A percentile compares a stretch with the other conserved stretches of the same genome.
phyloP scores from a whole-genome alignment of 2,888 invertebrate genomes.

The Bimastos eiseni region DNA sequence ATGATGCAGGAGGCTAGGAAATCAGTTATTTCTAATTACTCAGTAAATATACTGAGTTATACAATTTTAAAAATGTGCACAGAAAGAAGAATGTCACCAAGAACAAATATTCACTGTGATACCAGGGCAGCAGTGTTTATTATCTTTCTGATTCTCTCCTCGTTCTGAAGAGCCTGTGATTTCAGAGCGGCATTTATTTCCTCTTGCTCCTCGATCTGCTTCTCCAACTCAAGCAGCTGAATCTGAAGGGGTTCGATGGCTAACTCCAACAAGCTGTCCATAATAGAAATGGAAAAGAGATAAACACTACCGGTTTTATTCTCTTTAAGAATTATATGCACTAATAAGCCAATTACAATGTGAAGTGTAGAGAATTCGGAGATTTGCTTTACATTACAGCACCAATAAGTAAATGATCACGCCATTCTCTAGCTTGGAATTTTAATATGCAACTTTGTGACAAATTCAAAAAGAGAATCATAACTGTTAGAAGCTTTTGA shows the following conservation, averaged over 20 bases:
- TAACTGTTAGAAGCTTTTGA: not conserved
- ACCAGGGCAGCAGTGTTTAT: not conserved
- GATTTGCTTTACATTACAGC: not conserved
- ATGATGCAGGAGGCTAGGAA: not conserved
- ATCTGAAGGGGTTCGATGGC: slow-evolving; percentile 6
- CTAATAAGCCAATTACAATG: no score
- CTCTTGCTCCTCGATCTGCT: slow-evolving; percentile 7
- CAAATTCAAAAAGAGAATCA: not conserved
- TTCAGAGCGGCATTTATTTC: slow-evolving; percentile 1
- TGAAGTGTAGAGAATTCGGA: not conserved
- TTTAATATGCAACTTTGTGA: not conserved
- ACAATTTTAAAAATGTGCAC: not conserved
- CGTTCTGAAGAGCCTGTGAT: slow-evolving; percentile 21
- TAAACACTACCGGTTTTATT: slow-evolving; percentile 38
- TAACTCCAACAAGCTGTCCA: slow-evolving; percentile 8
- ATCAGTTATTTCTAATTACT: not conserved
- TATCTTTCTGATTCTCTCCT: not conserved
- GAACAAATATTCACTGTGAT: not conserved
- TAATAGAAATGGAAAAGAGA: not conserved
- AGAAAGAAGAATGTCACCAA: not conserved
- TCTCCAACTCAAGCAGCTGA: not conserved
- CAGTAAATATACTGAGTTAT: not conserved
- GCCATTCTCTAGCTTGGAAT: not conserved
- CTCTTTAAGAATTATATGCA: not conserved
- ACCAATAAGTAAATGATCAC: not conserved